These are phyloP conservation scores for Drosophila subquinaria DNA, from an alignment of 2,888 invertebrate species.

Conservation along the genomic window DNA sequence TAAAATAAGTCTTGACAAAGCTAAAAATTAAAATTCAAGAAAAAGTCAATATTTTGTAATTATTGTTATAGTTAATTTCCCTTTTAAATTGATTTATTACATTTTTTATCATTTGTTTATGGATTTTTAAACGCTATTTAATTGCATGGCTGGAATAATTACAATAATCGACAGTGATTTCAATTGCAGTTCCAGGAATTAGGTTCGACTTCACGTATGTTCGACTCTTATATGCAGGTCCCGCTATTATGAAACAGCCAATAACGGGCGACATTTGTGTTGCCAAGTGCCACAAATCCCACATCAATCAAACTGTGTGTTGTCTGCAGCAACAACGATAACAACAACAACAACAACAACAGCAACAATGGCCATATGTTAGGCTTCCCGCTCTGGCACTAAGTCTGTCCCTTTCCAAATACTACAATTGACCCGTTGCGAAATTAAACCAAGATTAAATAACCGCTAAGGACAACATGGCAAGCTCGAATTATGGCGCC, in stretches of 20 bases:
- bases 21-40: background rate
- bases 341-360: slow-evolving; percentile 29
- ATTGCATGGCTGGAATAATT: slow-evolving; percentile 30
- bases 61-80: background rate
- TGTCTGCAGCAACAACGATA: slow-evolving; percentile 25
- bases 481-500: slow-evolving; percentile 60
- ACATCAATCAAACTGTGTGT: slow-evolving; percentile 78
- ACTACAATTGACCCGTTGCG: slow-evolving; percentile 58
- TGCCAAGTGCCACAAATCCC: slow-evolving; percentile 80
- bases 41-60: background rate
- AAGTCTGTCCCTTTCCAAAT: slow-evolving; percentile 12
- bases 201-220: background rate
- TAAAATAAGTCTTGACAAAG: too few relatives aligned
- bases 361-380: background rate
- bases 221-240: slow-evolving; percentile 4
- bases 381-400: background rate
- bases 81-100: background rate
- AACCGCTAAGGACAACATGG: slow-evolving; percentile 68
- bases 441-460: slow-evolving; percentile 76
- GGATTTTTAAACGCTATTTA: slow-evolving; percentile 37
- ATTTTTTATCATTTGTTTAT: slow-evolving; percentile 9
- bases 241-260: slow-evolving; percentile 18
- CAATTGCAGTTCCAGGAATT: slow-evolving; percentile 37
- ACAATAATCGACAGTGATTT: slow-evolving; percentile 17
- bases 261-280: slow-evolving; percentile 26